Percentiles rank a stretch among this genome's conserved stretches.
These are phyloP conservation scores for Dendrolimus punctatus DNA, from an alignment of 1,140 invertebrate genomes.

Conservation along the genomic window DNA sequence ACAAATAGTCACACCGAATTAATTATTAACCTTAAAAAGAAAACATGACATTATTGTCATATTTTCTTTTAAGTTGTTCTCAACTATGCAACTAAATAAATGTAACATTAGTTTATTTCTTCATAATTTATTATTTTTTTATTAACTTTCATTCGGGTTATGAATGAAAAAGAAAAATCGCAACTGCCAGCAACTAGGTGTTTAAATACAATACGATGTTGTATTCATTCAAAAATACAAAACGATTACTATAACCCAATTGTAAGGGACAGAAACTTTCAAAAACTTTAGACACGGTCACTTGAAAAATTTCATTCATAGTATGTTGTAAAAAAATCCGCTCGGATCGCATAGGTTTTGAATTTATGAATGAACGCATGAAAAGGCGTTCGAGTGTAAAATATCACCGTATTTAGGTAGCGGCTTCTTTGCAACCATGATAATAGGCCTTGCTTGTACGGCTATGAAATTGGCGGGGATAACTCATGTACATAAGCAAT, in stretches of 20 bases:
- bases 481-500: neutral
- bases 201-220: conserved; percentile 3
- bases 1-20: no score
- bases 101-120: no score
- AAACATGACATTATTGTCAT: no score
- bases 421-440: conserved; percentile 39
- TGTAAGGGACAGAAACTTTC: neutral
- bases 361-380: conserved; percentile 16
- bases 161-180: no score
- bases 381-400: conserved; percentile 23
- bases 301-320: conserved; percentile 13
- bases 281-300: conserved; percentile 8
- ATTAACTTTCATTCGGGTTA: no score
- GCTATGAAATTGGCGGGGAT: conserved; percentile 3
- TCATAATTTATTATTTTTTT: no score
- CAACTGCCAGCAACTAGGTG: no score
- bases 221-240: conserved; percentile 7
- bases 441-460: conserved; percentile 1
- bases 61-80: no score
- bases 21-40: no score
- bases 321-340: no score
- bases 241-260: neutral
- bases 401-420: conserved; percentile 36
- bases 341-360: neutral
- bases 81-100: no score